Conservation (phyloP, 2,888 invertebrate species). For the Drosophila fungiperda region DNA sequence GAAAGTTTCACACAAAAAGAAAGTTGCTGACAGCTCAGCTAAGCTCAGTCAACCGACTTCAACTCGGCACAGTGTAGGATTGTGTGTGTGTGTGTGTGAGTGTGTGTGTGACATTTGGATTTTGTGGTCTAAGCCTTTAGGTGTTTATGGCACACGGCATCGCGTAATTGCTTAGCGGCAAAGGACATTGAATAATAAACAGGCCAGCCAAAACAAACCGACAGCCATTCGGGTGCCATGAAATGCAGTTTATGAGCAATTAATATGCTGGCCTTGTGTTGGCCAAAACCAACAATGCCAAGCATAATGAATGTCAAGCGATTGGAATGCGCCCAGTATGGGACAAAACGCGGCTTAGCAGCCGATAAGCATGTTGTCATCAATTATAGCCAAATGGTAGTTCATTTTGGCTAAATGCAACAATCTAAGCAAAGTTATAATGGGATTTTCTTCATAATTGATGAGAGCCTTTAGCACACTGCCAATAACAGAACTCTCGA, state of each 20-base stretch:
- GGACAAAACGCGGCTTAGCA: conserved; percentile 39
- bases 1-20: conserved; percentile 51
- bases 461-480: conserved; percentile 1
- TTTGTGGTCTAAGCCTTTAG: conserved; percentile 61
- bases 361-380: conserved; percentile 25
- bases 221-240: conserved; percentile 10
- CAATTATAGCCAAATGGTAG: conserved; percentile 46
- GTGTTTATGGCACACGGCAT: conserved; percentile 62
- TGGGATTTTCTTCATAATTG: conserved; percentile 26
- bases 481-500: conserved; percentile 1
- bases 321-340: conserved; percentile 23
- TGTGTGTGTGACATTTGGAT: conserved; percentile 20
- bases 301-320: conserved; percentile 49
- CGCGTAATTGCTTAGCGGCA: conserved; percentile 60
- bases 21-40: conserved; percentile 68
- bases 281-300: conserved; percentile 36
- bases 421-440: conserved; percentile 42
- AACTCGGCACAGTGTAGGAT: conserved; percentile 21
- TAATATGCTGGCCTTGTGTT: conserved; percentile 62
- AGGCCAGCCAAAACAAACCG: conserved; percentile 26
- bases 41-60: conserved; percentile 53
- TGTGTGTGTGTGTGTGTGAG: not conserved
- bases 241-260: conserved; percentile 66
- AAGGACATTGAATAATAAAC: conserved; percentile 74
- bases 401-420: conserved; percentile 39